Evolutionary conservation across 2,888 invertebrate species (phyloP), one percentile per base, ranked within the genome.

Genomic region (Zele albiditarsus): DNA sequence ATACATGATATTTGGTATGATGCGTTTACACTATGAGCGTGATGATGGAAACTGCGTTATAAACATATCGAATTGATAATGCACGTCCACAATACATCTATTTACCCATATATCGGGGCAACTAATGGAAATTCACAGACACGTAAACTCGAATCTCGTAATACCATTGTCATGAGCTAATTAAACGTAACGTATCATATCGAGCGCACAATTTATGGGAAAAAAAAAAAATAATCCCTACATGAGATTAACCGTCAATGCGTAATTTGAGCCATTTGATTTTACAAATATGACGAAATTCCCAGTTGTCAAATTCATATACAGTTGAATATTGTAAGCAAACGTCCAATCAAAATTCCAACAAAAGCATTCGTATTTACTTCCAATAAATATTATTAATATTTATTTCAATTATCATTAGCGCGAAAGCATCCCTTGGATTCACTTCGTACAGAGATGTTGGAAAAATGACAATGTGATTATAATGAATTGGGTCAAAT

Each of bases 91-190:
- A 20, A n/a, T 53, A 4, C 20, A 20, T 53, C 20, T 33, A 63
- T 31, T 28, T n/a, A 62, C 31, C 27, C 62, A 62, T 62, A 31
- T 16, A 63, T 63, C n/a, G 20, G 8, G 63, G n/a, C 20, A 53
- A 6, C 53, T 8, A 20, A 53, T 53, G 20, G 8, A 10, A 8
- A 53, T 20, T 53, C n/a, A 3, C 6, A 33, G 20, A 63, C 23
- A 63, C 20, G 20, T 20, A 33, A 12, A 33, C n/a, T 2, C 63
- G n/a, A 20, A 63, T 33, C 10, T 33, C 63, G 20, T 63, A 33
- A 38, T 33, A 8, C 38, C 38, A 38, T 20, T 20, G 3, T 8
- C n/a, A 63, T 20, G 8, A n/a, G 33, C 33, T 63, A 63, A 63
- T 63, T 63, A 33, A 63, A 63, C 23, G 25, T 63, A n/a, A 14